Evolutionary conservation across 2,888 invertebrate species (phyloP).

Genomic region (Odontomyia ornata): DNA sequence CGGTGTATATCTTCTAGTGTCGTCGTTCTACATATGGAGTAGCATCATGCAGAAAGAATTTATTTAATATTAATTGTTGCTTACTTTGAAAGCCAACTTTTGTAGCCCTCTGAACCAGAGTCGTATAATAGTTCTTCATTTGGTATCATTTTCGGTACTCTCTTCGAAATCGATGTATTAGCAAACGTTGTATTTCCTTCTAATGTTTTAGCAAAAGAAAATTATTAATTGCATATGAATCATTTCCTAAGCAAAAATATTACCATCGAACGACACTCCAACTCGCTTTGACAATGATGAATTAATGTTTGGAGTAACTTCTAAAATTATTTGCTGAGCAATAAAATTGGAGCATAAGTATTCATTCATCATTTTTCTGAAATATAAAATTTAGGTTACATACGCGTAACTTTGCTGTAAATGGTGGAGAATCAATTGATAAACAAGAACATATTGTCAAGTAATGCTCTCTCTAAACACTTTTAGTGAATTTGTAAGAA

Average conservation of each 20-base stretch:
- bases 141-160: slow-evolving; percentile 53
- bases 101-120: slow-evolving; percentile 76
- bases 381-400: slow-evolving; percentile 47
- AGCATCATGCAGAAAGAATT: slow-evolving; percentile 42
- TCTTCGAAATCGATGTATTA: neutral
- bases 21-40: slow-evolving; percentile 76
- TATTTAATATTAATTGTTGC: neutral
- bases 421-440: too few relatives aligned
- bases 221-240: too few relatives aligned
- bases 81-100: slow-evolving; percentile 79
- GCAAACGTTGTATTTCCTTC: neutral
- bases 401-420: neutral
- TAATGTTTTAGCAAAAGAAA: too few relatives aligned
- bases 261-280: slow-evolving; percentile 47
- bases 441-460: too few relatives aligned
- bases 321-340: slow-evolving; percentile 76
- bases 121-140: slow-evolving; percentile 71
- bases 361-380: slow-evolving; percentile 80
- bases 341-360: slow-evolving; percentile 79
- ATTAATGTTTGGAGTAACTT: slow-evolving; percentile 63
- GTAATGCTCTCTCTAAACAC: too few relatives aligned
- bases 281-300: slow-evolving; percentile 51
- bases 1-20: slow-evolving; percentile 76
- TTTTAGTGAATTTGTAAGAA: too few relatives aligned
- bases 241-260: too few relatives aligned